These are phyloP conservation scores for Hirundo rustica DNA, from an alignment of 2,797 vertebrate genomes.

Conservation along the genomic window DNA sequence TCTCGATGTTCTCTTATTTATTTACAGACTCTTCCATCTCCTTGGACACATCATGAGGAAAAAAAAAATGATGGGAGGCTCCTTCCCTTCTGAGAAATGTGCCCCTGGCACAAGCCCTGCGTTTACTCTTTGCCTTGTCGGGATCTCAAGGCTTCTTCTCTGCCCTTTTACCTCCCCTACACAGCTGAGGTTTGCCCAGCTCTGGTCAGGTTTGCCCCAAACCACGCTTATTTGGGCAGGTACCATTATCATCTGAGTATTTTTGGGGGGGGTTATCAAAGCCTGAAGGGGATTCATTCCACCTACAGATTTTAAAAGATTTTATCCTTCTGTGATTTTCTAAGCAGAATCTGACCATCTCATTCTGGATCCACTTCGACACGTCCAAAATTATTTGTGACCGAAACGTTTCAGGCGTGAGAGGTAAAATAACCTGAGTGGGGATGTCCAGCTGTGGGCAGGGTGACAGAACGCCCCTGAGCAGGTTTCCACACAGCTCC, in stretches of 20 bases:
- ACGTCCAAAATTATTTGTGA: not conserved
- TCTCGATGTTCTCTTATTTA: not conserved
- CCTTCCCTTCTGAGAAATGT: not conserved
- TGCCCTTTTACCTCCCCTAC: not conserved
- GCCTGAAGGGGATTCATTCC: not conserved
- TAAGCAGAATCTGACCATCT: not conserved
- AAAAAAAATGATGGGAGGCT: not conserved
- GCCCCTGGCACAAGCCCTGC: not conserved
- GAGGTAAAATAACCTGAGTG: not conserved
- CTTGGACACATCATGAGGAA: not conserved
- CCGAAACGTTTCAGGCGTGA: not conserved
- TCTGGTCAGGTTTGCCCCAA: not conserved
- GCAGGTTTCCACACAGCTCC: not conserved
- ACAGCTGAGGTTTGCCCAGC: not conserved
- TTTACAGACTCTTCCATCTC: not conserved
- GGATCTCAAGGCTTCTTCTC: not conserved
- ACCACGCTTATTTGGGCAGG: not conserved
- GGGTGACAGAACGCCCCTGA: not conserved
- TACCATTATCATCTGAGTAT: not conserved
- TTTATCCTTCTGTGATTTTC: not conserved
- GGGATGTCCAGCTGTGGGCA: not conserved
- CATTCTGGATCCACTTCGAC: not conserved
- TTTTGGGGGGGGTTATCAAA: not conserved
- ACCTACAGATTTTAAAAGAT: not conserved
- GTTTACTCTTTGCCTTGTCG: not conserved